phyloP scores from a whole-genome alignment of 1,140 invertebrate species.

The Sycobia sp. region DNA sequence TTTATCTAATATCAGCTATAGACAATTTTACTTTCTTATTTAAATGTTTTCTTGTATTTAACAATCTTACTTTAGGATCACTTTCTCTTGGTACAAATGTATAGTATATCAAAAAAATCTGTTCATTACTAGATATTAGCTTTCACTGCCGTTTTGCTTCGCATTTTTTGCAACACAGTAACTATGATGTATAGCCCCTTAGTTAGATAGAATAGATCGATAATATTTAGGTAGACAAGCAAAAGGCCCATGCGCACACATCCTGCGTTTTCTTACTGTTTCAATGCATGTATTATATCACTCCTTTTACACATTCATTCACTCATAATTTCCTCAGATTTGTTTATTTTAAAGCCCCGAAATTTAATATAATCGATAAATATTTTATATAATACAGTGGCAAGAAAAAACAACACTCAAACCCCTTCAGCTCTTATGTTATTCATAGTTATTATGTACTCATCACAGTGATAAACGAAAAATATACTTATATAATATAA shows the following conservation, averaged over 20 bases:
- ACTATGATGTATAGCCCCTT: constrained; percentile 47
- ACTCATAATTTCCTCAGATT: constrained; percentile 22
- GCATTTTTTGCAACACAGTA: constrained; percentile 36
- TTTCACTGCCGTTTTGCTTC: constrained; percentile 18
- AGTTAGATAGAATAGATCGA: constrained; percentile 48
- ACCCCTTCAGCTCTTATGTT: constrained; percentile 52
- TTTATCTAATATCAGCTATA: neutral
- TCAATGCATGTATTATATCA: constrained; percentile 13
- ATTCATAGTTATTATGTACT: constrained; percentile 57
- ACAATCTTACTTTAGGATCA: constrained; percentile 4
- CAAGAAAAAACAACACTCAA: constrained; percentile 57
- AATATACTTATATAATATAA: constrained; percentile 51
- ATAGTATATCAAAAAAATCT: constrained; percentile 51
- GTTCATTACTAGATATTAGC: constrained; percentile 43
- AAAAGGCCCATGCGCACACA: constrained; percentile 45
- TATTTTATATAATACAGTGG: constrained; percentile 44
- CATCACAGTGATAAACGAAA: constrained; percentile 62
- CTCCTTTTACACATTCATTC: constrained; percentile 16
- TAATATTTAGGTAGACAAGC: constrained; percentile 47
- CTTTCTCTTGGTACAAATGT: constrained; percentile 38
- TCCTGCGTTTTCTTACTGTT: constrained; percentile 30
- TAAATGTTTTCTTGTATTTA: neutral
- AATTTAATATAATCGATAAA: constrained; percentile 30
- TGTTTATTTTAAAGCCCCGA: constrained; percentile 32
- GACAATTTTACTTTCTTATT: constrained; percentile 1